Base-by-base conservation (phyloP, 2,113 vertebrate species). In the Nannobrachium achirus region DNA sequence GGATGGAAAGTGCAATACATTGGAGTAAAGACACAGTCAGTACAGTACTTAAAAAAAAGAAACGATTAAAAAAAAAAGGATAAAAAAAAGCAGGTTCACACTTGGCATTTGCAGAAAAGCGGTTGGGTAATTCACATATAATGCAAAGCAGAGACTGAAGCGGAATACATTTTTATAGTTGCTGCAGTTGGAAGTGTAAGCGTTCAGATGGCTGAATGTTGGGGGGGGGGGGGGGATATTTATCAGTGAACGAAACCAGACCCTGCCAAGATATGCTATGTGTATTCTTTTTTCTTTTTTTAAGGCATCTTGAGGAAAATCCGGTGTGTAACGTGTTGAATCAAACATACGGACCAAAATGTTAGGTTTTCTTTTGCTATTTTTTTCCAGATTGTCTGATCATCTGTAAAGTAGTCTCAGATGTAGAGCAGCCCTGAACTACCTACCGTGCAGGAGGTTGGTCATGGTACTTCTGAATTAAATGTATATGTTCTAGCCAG, bases 31-130 rank as follows among this genome's bases (percentile, higher is more conserved):
- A 19, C 7, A 20, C 20, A 42, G 15, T 16, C 16, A 52, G 11
- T 14, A 14, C 11, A 48, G 13, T 20, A 5, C 18, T 19, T 52
- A 10, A 1, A 33, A 48, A 48, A 48, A 48, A 13, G 46, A 7
- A 13, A 10, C 46, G 14, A 9, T 46, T 46, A 9, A 46, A 46
- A 46, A 11, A 44, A 25, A 46, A 20, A 16, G 25, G n/a, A n/a
- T n/a, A n/a, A n/a, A 33, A 33, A 33, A 33, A 33, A 33, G 25
- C 25, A 33, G 25, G 25, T 51, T 63, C 25, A 63, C 25, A 63
- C 61, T 63, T 8, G 8, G 39, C 57, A 48, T 77, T 75, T 39
- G 49, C 40, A 71, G 69, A 71, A 66, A 74, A 71, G 69, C 8
- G 4, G 71, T 46, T n/a, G 46, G 7, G 19, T 59, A 5, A 56